A percentile compares a stretch with the other conserved stretches of the same genome.
These are phyloP conservation scores for Turritopsis dohrnii DNA, from an alignment of 30 jellyfish, hydroid and myxozoan genomes.

Conservation along the genomic window DNA sequence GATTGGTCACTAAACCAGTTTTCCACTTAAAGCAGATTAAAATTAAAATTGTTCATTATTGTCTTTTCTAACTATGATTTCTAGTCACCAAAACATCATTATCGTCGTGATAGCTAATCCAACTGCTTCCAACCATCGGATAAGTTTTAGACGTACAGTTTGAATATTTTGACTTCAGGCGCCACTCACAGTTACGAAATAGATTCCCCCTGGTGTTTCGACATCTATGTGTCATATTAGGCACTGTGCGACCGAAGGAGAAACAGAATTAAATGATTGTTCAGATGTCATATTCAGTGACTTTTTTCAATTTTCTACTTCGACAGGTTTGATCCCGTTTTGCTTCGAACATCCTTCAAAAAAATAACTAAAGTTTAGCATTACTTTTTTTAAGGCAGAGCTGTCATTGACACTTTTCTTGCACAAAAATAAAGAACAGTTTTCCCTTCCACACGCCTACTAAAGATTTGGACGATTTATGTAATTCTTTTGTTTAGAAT, in stretches of 20 bases:
- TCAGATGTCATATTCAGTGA: background rate
- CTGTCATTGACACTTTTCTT: background rate
- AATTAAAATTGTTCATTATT: background rate
- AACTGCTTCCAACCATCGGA: background rate
- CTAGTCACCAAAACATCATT: background rate
- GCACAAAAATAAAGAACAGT: background rate
- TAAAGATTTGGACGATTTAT: background rate
- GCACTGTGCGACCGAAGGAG: background rate
- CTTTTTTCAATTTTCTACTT: background rate
- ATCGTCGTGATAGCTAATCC: background rate
- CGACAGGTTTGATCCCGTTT: background rate
- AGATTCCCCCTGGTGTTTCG: background rate
- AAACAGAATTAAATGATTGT: background rate
- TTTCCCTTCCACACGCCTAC: background rate
- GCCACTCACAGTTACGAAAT: background rate
- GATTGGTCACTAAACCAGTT: no score
- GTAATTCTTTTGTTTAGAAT: no score
- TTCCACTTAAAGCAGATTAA: no score
- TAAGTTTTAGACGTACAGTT: background rate
- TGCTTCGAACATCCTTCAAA: background rate
- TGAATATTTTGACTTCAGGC: background rate
- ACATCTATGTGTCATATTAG: background rate
- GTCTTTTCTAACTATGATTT: background rate
- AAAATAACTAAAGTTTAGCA: background rate
- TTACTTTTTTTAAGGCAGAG: background rate